Evolutionary conservation across 2,113 vertebrate species (phyloP).

Genomic region (Leuciscus idus): DNA sequence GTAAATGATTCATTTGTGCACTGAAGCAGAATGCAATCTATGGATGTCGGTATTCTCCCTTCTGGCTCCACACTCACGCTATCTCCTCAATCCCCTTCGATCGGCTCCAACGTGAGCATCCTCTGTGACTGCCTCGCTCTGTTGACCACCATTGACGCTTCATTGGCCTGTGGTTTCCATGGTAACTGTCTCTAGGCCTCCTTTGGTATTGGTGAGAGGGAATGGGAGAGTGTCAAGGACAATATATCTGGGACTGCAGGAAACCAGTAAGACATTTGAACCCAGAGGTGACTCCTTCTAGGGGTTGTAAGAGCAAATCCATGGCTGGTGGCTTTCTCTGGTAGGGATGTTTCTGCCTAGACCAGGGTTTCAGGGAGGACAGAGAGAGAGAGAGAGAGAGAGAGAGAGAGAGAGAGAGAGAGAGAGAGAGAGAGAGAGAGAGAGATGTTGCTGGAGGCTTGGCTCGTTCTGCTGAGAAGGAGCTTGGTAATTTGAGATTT

Average conservation of each 20-base stretch:
- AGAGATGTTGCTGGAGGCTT: neutral
- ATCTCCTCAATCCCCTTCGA: slow-evolving; percentile 32
- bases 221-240: slow-evolving; percentile 2
- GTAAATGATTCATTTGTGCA: neutral
- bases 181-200: slow-evolving; percentile 37
- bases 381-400: neutral
- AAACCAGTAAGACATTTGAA: slow-evolving; percentile 17
- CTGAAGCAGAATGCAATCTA: slow-evolving; percentile 11
- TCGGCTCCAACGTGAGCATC: slow-evolving; percentile 37
- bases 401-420: neutral
- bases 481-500: slow-evolving; percentile 25
- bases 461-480: neutral
- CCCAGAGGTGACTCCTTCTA: slow-evolving; percentile 14
- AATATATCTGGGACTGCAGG: neutral
- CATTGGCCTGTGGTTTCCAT: slow-evolving; percentile 49
- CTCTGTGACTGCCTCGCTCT: slow-evolving; percentile 42
- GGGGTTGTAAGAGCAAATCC: neutral
- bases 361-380: neutral
- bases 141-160: slow-evolving; percentile 43
- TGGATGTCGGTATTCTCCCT: neutral
- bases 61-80: neutral
- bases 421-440: neutral
- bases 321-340: slow-evolving; percentile 14
- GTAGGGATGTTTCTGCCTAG: neutral
- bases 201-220: slow-evolving; percentile 24